Base-by-base conservation (phyloP, 2,113 vertebrate genomes). In the Tachycineta bicolor region DNA sequence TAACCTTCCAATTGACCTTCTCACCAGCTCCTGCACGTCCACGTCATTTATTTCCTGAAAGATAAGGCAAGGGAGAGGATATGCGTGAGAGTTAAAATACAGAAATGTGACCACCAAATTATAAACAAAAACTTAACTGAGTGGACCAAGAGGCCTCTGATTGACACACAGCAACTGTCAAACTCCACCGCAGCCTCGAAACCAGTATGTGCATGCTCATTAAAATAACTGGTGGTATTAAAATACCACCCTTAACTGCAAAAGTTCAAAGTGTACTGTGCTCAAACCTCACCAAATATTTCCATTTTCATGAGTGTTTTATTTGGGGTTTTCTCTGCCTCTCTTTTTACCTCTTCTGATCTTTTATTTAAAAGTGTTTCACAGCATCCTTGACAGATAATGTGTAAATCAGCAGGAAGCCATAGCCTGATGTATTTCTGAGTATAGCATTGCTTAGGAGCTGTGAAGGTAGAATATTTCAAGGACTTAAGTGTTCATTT, bases 1-100 rank as follows among this genome's bases (percentile, higher is more conserved):
- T 96, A 99, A 96, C 90, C 99, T 98, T 69, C 99, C 99, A 46
- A 99, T 99, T 25, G 99, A 99, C 97, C 99, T 99, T 98, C 99
- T 98, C 87, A 99, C 99, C 81, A 99, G 97, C 90, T 99, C 99
- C 96, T 99, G 99, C 68, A 99, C 97, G 60, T 99, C 99, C 81
- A 98, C 96, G 91, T 99, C 99, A 9, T 98, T 98, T 97, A 99
- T 99, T 96, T 99, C 99, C 99, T 99, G 91, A 41, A 97, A 97
- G 69, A 94, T 29, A 95, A 96, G 62, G 84, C 69, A 97, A 93
- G 23, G 47, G 64, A 94, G 23, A 78, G 39, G 77, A 96, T 12
- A 84, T 1, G 11, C 43, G 83, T 29, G 65, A 37, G 69, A 84
- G 47, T 69, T 87, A 89, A 73, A 95, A 94, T 29, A 58, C 13